Evolutionary conservation across 2,888 invertebrate genomes (phyloP).

Genomic region (Lysandra coridon): DNA sequence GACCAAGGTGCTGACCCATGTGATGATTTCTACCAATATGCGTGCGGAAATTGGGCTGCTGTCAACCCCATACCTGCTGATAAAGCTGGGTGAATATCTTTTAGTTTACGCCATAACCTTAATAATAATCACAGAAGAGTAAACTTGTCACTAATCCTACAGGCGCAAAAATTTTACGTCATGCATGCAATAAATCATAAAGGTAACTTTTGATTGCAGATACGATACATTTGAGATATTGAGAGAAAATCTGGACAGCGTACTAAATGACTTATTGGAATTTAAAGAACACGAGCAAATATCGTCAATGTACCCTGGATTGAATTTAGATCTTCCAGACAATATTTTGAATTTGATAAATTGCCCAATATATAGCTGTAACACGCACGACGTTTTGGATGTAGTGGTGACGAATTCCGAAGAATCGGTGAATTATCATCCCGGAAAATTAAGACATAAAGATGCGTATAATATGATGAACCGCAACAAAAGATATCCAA

Average conservation of each 20-base stretch:
- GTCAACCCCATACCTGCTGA: slow-evolving; percentile 93
- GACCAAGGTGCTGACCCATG: slow-evolving; percentile 87
- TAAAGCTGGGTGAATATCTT: slow-evolving; percentile 82
- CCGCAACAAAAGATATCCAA: slow-evolving; percentile 65
- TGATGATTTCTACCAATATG: slow-evolving; percentile 90
- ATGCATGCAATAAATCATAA: neutral
- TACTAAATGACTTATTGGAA: slow-evolving; percentile 84
- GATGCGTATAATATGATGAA: slow-evolving; percentile 56
- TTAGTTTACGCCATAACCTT: neutral
- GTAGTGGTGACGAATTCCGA: slow-evolving; percentile 44
- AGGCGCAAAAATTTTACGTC: neutral
- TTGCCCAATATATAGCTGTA: slow-evolving; percentile 34
- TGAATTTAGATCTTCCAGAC: slow-evolving; percentile 57
- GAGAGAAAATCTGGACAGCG: slow-evolving; percentile 87
- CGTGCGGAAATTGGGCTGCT: slow-evolving; percentile 92
- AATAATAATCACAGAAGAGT: neutral
- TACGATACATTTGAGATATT: slow-evolving; percentile 95
- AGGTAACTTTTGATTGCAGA: slow-evolving; percentile 51
- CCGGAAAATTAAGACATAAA: slow-evolving; percentile 43
- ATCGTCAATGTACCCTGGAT: slow-evolving; percentile 60
- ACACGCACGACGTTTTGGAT: slow-evolving; percentile 42
- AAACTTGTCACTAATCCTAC: neutral
- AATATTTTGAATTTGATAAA: slow-evolving; percentile 50
- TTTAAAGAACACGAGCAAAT: slow-evolving; percentile 64
- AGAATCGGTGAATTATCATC: slow-evolving; percentile 43